These are phyloP conservation scores for Torymus aiolomorphi DNA, from an alignment of 2,888 invertebrate genomes.

Conservation along the genomic window DNA sequence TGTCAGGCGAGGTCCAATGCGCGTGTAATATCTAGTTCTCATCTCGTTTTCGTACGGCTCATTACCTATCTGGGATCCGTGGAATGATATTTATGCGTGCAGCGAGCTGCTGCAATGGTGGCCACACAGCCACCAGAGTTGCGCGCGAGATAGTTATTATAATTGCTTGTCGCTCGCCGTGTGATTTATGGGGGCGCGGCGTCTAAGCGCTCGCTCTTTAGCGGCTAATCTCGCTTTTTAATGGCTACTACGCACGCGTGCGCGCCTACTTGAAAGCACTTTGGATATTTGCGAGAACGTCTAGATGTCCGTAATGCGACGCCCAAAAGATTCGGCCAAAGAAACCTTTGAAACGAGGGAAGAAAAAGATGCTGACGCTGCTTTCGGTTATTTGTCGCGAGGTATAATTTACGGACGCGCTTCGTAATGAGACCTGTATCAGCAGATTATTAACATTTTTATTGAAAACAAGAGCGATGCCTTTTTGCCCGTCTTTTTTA, in stretches of 20 bases:
- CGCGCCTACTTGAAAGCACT: not conserved
- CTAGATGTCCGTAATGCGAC: too few relatives aligned
- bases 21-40: conserved; percentile 63
- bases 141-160: conserved; percentile 70
- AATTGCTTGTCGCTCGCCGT: conserved; percentile 72
- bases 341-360: too few relatives aligned
- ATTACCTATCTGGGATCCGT: conserved; percentile 69
- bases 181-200: conserved; percentile 69
- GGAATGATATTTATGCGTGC: conserved; percentile 70
- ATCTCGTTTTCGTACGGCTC: conserved; percentile 67
- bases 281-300: too few relatives aligned
- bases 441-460: conserved; percentile 42
- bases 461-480: conserved; percentile 35
- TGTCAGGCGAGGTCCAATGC: not conserved
- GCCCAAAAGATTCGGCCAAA: too few relatives aligned
- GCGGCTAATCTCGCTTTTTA: conserved; percentile 68
- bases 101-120: conserved; percentile 16
- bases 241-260: conserved; percentile 63
- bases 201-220: conserved; percentile 66
- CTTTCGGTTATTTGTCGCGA: conserved; percentile 26
- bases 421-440: conserved; percentile 40
- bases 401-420: conserved; percentile 13
- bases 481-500: conserved; percentile 10
- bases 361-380: too few relatives aligned
- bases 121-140: conserved; percentile 55